These are phyloP conservation scores for Stratiolaelaps scimitus DNA, from an alignment of 1,140 invertebrate species.

Conservation along the genomic window DNA sequence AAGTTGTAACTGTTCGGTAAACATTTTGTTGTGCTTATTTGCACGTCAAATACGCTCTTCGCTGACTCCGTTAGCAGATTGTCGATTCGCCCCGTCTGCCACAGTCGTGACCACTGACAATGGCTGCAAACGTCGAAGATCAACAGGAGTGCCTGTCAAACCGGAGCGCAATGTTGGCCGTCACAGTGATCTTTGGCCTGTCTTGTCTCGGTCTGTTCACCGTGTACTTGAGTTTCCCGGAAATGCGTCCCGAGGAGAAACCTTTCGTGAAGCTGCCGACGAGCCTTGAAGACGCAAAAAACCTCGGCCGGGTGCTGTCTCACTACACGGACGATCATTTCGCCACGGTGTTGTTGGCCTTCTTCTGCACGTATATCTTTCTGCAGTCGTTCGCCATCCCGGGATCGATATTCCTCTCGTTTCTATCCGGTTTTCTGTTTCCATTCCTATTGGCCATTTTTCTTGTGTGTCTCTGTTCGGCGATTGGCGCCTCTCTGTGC, in stretches of 20 bases:
- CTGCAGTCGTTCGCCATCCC: conserved; percentile 99
- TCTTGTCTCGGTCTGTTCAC: conserved; percentile 3
- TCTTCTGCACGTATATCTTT: conserved; percentile 89
- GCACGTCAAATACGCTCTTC: too few relatives aligned
- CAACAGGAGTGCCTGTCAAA: conserved; percentile 26
- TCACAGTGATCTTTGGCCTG: neutral
- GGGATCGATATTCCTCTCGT: conserved; percentile 93
- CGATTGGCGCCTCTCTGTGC: conserved; percentile 85
- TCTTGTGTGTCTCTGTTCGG: conserved; percentile 90
- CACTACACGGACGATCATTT: conserved; percentile 90
- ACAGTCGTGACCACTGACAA: neutral
- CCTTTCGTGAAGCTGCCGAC: conserved; percentile 52
- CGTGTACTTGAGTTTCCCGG: conserved; percentile 15
- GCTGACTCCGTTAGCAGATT: too few relatives aligned
- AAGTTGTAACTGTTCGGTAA: too few relatives aligned
- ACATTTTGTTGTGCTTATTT: too few relatives aligned
- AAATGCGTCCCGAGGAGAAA: conserved; percentile 17
- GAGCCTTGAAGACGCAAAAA: conserved; percentile 91
- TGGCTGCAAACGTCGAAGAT: conserved; percentile 30
- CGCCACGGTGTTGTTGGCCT: conserved; percentile 71
- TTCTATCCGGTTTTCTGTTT: conserved; percentile 92
- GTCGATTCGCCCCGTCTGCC: too few relatives aligned
- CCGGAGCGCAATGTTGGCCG: neutral
- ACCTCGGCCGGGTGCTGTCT: conserved; percentile 74
- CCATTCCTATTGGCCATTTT: conserved; percentile 75